Evolutionary conservation across 2,888 invertebrate species (phyloP), one percentile per base, ranked within the genome.

Genomic region (Rotaria socialis): DNA sequence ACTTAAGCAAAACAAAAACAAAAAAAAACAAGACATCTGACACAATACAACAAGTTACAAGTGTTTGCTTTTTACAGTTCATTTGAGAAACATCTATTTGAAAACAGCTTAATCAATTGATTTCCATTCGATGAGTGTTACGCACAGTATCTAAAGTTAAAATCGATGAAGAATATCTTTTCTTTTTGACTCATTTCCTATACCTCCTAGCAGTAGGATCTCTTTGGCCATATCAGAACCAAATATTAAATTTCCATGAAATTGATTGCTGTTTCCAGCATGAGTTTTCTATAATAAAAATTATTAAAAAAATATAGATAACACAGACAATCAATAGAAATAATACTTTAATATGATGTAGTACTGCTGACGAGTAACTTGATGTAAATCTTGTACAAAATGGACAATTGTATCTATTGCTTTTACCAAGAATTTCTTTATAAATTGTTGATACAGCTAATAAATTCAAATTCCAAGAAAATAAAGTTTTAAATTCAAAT

Each of bases 341-440:
- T 14, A n/a, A 24, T 75, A 80, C 80, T 47, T 80, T 43, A n/a
- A 80, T 80, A 47, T 80, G 80, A 2, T 24, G 24, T 11, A 80
- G 43, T 43, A 80, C 47, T 8, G 43, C 35, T 47, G 80, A 47
- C 4, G 80, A 47, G n/a, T 47, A 47, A 47, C 24, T 80, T 47
- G 80, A 80, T 80, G 80, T 1, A 41, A 47, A 80, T 43, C 14
- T 47, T 24, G 11, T 80, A 80, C 80, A 80, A n/a, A 80, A 80
- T 47, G 80, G 80, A 24, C 80, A 80, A 24, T 80, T 80, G 5
- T 47, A n/a, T n/a, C 80, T 22, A n/a, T 24, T 47, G n/a, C 7
- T 11, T 80, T 80, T 80, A 14, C n/a, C 47, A n/a, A 80, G 47
- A 80, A n/a, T 80, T 43, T 80, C 47, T 80, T 80, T 80, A n/a